Conservation (phyloP, 92 coral and sea anemone genomes). For the Epizoanthus illoricatus region DNA sequence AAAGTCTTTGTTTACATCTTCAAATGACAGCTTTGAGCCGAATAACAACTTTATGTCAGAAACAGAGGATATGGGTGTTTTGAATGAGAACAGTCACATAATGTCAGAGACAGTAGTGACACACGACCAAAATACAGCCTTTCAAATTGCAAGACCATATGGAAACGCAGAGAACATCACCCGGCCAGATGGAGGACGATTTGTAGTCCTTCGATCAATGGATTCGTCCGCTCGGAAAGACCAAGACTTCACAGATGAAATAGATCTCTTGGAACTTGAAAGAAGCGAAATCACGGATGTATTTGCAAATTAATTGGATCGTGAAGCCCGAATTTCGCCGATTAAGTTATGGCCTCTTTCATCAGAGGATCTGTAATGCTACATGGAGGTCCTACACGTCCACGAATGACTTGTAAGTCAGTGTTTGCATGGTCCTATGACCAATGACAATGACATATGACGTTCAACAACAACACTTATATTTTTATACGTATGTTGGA, state of each 20-base stretch:
- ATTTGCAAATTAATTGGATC: not conserved
- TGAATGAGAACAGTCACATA: not conserved
- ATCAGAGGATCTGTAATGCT: no score
- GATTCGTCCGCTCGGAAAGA: not conserved
- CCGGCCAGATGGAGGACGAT: constrained; percentile 12
- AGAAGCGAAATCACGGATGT: not conserved
- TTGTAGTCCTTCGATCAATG: constrained; percentile 17
- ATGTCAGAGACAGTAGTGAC: not conserved
- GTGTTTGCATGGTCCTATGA: no score
- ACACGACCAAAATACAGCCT: not conserved
- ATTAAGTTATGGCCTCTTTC: no score
- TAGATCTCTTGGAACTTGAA: not conserved
- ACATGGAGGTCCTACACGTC: no score
- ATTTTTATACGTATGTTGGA: no score
- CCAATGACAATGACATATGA: no score
- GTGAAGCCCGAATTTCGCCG: no score
- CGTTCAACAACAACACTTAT: no score
- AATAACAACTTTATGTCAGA: not conserved
- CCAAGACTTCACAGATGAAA: constrained; percentile 7
- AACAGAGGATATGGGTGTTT: not conserved
- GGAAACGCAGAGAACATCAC: not conserved
- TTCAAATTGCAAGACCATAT: not conserved
- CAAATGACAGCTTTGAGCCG: constrained; percentile 32
- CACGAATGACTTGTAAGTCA: no score
- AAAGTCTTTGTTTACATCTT: constrained; percentile 16